Conservation (phyloP, 2,888 invertebrate species). For the Aricia artaxerxes region DNA sequence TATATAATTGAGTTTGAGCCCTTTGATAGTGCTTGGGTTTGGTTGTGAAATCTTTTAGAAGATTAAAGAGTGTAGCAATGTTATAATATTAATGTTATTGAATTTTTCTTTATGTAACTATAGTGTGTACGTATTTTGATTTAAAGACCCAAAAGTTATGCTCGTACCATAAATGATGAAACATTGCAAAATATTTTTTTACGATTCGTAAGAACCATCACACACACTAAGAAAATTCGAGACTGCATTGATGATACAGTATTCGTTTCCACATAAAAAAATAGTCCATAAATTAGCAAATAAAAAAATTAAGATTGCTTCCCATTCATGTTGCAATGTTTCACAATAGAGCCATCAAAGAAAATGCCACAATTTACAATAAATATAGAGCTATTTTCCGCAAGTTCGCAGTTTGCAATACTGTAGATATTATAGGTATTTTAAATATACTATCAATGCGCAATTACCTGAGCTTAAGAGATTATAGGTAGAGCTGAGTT, state of each 20-base stretch:
- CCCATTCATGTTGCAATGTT: no score
- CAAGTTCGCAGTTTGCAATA: neutral
- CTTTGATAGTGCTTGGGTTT: neutral
- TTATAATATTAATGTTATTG: neutral
- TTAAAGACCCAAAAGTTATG: no score
- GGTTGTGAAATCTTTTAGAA: neutral
- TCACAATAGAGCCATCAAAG: neutral
- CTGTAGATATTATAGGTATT: conserved; percentile 6
- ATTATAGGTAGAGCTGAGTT: neutral
- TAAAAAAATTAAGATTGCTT: neutral
- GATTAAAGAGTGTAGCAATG: neutral
- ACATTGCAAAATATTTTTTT: no score
- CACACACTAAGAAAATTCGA: no score
- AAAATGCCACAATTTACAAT: neutral
- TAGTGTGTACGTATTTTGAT: no score
- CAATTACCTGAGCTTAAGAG: neutral
- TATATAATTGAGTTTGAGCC: conserved; percentile 5
- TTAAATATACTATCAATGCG: conserved; percentile 11
- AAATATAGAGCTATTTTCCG: neutral
- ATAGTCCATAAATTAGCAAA: no score
- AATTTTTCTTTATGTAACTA: no score
- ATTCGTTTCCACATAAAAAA: no score
- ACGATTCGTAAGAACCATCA: no score
- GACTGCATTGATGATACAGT: no score
- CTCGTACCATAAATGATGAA: no score